These are phyloP conservation scores for Puntigrus tetrazona DNA, from an alignment of 2,113 vertebrate genomes.

Conservation along the genomic window DNA sequence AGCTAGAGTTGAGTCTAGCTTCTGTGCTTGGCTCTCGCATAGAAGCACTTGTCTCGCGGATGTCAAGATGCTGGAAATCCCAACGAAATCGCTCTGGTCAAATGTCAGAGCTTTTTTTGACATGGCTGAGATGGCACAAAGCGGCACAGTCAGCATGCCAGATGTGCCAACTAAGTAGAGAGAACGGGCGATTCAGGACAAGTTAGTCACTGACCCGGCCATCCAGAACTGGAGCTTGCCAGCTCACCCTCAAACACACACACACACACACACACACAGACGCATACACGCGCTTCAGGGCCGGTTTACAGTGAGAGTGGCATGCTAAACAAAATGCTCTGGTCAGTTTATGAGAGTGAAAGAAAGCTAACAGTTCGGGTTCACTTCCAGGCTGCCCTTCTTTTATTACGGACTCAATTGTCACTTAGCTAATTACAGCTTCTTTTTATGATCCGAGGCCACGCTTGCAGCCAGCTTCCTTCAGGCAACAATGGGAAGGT, in stretches of 20 bases:
- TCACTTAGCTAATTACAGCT: slow-evolving; percentile 59
- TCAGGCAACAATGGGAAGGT: slow-evolving; percentile 46
- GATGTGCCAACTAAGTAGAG: neutral
- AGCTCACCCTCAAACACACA: neutral
- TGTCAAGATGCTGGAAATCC: neutral
- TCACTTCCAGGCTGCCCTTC: slow-evolving; percentile 36
- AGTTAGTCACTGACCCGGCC: neutral
- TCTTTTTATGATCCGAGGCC: slow-evolving; percentile 47
- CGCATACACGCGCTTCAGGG: neutral
- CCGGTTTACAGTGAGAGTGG: slow-evolving; percentile 27
- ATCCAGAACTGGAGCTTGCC: slow-evolving; percentile 13
- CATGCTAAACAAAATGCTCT: neutral
- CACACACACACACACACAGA: neutral
- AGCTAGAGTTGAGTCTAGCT: neutral
- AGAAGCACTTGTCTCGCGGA: neutral
- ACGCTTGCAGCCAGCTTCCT: slow-evolving; percentile 36
- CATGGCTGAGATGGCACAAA: slow-evolving; percentile 35
- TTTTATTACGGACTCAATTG: slow-evolving; percentile 54
- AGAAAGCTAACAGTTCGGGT: slow-evolving; percentile 40
- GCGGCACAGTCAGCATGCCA: slow-evolving; percentile 16
- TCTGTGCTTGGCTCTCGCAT: neutral
- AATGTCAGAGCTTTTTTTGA: slow-evolving; percentile 19
- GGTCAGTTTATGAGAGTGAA: slow-evolving; percentile 48
- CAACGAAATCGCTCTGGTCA: neutral
- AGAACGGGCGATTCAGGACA: slow-evolving; percentile 21